phyloP scores from a whole-genome alignment of 2,797 vertebrate genomes.

The Coilia nasus region DNA sequence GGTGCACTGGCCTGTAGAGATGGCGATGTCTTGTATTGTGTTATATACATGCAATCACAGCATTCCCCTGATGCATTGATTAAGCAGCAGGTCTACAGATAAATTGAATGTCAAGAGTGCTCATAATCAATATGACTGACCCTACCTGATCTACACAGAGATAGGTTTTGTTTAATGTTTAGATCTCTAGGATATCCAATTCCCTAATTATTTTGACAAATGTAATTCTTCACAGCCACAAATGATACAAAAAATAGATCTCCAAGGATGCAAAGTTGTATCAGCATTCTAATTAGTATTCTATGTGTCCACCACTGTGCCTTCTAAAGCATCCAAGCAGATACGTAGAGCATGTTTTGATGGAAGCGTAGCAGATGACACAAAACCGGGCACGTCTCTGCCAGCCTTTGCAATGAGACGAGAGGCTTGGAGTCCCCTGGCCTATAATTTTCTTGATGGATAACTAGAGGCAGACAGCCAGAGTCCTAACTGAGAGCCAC shows the following conservation, averaged over 20 bases:
- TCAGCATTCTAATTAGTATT: neutral
- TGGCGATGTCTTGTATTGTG: neutral
- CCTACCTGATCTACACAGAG: neutral
- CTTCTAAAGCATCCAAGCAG: neutral
- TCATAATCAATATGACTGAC: neutral
- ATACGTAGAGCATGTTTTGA: neutral
- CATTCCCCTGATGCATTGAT: neutral
- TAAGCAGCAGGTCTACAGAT: neutral
- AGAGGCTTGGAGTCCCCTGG: neutral
- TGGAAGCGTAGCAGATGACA: neutral
- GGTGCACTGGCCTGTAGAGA: neutral
- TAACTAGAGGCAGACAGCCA: neutral
- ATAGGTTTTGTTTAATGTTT: neutral
- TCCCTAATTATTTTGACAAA: neutral
- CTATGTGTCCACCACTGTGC: neutral
- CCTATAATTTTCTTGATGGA: constrained; percentile 26
- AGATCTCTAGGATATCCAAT: neutral
- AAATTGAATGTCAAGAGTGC: neutral
- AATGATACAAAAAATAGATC: neutral
- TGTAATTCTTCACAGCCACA: neutral
- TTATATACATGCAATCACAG: neutral
- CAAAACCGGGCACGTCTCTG: neutral
- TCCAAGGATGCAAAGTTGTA: neutral
- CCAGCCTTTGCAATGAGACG: neutral
- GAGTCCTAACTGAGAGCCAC: constrained; percentile 10